Base-by-base conservation (phyloP, 1,140 invertebrate species). In the Leptoteleia sp. region DNA sequence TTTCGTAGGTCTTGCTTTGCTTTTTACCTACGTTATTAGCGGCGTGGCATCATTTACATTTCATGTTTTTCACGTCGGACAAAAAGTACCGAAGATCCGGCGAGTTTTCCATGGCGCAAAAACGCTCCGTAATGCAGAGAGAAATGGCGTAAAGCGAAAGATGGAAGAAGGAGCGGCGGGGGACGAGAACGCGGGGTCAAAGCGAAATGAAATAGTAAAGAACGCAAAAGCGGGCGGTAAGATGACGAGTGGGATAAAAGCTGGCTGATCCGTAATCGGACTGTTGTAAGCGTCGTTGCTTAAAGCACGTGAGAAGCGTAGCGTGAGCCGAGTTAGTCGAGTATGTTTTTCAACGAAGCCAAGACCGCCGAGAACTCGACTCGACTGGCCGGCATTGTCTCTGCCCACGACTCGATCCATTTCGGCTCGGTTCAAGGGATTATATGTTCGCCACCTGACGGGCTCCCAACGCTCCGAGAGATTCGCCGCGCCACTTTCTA, bases 401-500 rank as follows among this genome's bases (percentile, higher is more conserved):
- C 47, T 72, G 47, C 16, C 68, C 55, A 40, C 55, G 52, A 57
- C 59, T 65, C 65, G 61, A 65, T 71, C 55, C 61, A 67, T 59
- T 71, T 77, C 35, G 59, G 55, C 70, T 67, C 73, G 17, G 42
- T 81, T 77, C 79, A 67, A 54, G 37, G 68, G 76, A 81, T 81
- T 81, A 81, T 79, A 76, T 75, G 57, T 62, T 67, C 57, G 50
- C 79, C 80, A 81, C 76, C 80, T 79, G 76, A 79, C 80, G 40
- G 9, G 33, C 50, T 79, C 76, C 72, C 80, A 76, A 72, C 76
- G 72, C 62, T 70, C 31, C 76, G 12, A 27, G 27, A 65, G 35
- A 61, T 76, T 37, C 62, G 40, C 48, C 40, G 3, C 13, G 31
- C 35, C 25, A n/a, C 29, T 59, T 12, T 25, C 48, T 37, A 16